Conservation (phyloP, 2,888 invertebrate genomes). For the Osmoderma eremita region DNA sequence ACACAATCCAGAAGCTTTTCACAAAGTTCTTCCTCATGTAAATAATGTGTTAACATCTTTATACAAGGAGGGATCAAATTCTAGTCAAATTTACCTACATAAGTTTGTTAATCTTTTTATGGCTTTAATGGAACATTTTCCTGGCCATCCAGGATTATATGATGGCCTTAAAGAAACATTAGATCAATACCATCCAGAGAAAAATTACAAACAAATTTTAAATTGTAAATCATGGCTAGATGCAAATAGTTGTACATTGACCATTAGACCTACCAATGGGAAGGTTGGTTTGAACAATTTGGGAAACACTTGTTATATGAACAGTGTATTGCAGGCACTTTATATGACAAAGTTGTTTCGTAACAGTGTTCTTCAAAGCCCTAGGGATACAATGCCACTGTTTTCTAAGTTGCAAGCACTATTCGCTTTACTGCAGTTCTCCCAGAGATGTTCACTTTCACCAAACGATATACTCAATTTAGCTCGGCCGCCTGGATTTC, state of each 20-base stretch:
- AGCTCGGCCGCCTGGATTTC: conserved; percentile 81
- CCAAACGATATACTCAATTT: conserved; percentile 77
- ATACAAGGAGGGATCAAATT: conserved; percentile 69
- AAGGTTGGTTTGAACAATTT: conserved; percentile 83
- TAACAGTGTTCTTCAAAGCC: conserved; percentile 71
- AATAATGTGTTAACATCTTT: conserved; percentile 66
- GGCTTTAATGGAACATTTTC: conserved; percentile 67
- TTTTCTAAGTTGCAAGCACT: conserved; percentile 73
- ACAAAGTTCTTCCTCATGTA: conserved; percentile 68
- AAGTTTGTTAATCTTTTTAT: conserved; percentile 71
- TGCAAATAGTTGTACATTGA: conserved; percentile 49
- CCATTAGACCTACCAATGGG: conserved; percentile 57
- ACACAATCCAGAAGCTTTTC: conserved; percentile 70
- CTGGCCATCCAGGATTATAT: conserved; percentile 58
- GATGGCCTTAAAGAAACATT: conserved; percentile 58
- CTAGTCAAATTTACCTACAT: conserved; percentile 65
- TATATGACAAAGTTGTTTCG: conserved; percentile 84
- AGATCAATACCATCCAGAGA: conserved; percentile 55
- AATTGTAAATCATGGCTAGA: conserved; percentile 62
- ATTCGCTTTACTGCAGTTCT: conserved; percentile 78
- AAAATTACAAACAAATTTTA: conserved; percentile 56
- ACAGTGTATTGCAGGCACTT: conserved; percentile 85
- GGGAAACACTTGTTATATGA: conserved; percentile 92
- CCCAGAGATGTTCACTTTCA: conserved; percentile 72
- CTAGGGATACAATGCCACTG: conserved; percentile 69